Evolutionary conservation across 2,113 vertebrate genomes (phyloP).

Genomic region (Crotalus horridus): DNA sequence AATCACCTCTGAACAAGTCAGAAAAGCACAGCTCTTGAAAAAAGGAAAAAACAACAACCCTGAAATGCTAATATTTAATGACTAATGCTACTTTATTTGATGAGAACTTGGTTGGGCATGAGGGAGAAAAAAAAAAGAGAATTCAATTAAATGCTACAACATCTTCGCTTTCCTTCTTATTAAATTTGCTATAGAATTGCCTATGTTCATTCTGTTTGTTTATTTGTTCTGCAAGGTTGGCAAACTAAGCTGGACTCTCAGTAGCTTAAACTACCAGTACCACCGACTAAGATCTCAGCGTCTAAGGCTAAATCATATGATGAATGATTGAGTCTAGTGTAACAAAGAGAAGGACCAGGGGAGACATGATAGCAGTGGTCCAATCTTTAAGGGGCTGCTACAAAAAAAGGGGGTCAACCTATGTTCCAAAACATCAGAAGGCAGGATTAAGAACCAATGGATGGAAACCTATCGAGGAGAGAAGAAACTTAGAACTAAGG

Average conservation of each 20-base stretch:
- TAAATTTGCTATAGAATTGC: background rate
- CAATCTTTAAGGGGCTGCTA: no score
- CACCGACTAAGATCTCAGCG: no score
- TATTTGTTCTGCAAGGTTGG: background rate
- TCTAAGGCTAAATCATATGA: background rate
- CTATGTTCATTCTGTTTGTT: background rate
- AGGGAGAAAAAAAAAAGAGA: constrained; percentile 13
- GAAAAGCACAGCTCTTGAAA: background rate
- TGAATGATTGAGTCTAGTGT: background rate
- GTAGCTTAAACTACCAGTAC: background rate
- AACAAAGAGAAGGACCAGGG: background rate
- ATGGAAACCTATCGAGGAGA: no score
- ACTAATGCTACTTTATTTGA: constrained; percentile 39
- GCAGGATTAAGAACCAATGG: no score
- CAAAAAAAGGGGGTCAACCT: no score
- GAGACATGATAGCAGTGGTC: no score
- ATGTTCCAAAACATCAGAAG: no score
- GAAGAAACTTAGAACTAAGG: no score
- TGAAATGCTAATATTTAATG: constrained; percentile 40
- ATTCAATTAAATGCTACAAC: constrained; percentile 37
- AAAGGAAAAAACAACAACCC: background rate
- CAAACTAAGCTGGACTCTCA: background rate
- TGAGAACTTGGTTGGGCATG: background rate
- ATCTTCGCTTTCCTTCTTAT: background rate
- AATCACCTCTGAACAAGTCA: constrained; percentile 48